Evolutionary conservation across 1,140 invertebrate species (phyloP).

Genomic region (Zaprionus camerounensis): DNA sequence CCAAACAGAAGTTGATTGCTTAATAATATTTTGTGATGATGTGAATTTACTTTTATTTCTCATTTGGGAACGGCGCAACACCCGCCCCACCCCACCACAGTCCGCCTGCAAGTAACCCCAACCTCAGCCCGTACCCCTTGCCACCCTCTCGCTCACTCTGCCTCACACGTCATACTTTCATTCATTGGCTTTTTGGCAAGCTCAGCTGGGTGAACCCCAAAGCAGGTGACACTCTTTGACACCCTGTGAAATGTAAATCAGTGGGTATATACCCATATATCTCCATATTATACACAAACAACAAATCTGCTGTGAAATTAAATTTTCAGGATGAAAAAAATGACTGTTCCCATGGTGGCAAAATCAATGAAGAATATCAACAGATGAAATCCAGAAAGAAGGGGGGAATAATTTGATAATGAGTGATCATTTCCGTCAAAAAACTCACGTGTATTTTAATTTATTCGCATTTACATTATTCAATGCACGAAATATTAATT

Average conservation of each 20-base stretch:
- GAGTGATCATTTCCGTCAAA: no score
- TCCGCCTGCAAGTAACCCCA: not conserved
- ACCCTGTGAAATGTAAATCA: not conserved
- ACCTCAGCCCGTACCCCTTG: not conserved
- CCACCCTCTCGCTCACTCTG: not conserved
- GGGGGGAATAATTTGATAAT: no score
- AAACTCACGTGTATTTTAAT: no score
- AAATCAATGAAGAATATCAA: no score
- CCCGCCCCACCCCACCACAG: not conserved
- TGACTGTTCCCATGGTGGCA: no score
- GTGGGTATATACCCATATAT: not conserved
- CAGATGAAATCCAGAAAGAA: no score
- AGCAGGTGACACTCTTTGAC: constrained; percentile 62
- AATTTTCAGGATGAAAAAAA: no score
- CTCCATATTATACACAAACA: not conserved
- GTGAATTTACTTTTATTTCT: constrained; percentile 82
- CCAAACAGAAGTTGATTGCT: constrained; percentile 75
- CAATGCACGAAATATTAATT: no score
- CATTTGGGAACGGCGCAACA: constrained; percentile 60
- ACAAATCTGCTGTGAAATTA: no score
- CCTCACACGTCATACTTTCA: constrained; percentile 8
- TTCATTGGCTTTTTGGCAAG: constrained; percentile 70
- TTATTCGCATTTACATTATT: no score
- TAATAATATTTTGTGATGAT: constrained; percentile 83
- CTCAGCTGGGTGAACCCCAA: constrained; percentile 54